Conservation (phyloP, 2,113 vertebrate genomes). For the Pogonocichla stellata region DNA sequence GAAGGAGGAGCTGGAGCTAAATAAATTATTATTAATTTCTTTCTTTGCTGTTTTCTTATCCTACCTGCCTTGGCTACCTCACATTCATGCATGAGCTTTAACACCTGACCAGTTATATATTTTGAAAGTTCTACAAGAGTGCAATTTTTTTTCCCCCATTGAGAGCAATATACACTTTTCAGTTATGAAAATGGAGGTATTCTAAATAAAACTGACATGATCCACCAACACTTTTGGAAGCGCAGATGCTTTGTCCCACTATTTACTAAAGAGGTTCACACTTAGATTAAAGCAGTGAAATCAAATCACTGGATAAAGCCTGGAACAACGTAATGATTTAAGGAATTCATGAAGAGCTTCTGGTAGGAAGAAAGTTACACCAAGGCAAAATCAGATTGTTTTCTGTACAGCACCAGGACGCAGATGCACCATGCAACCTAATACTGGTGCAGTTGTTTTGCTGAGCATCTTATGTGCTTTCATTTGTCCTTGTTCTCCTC, state of each 20-base stretch:
- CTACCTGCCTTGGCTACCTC: neutral
- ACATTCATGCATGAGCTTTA: neutral
- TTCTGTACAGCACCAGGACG: neutral
- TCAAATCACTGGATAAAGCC: slow-evolving; percentile 60
- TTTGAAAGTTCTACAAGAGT: neutral
- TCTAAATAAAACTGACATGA: slow-evolving; percentile 63
- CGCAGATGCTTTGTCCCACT: slow-evolving; percentile 70
- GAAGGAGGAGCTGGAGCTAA: neutral
- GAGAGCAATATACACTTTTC: slow-evolving; percentile 9
- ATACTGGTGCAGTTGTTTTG: neutral
- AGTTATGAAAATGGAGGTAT: slow-evolving; percentile 46
- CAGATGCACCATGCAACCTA: neutral
- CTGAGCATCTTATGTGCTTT: neutral
- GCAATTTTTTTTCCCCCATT: neutral
- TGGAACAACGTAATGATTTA: slow-evolving; percentile 50
- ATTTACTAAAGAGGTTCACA: slow-evolving; percentile 69
- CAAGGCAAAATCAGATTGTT: slow-evolving; percentile 14
- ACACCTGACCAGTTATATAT: neutral
- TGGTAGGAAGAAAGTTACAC: slow-evolving; percentile 12
- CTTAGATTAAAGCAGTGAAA: slow-evolving; percentile 67
- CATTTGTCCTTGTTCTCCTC: neutral
- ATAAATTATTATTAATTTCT: neutral
- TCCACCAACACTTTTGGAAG: slow-evolving; percentile 66
- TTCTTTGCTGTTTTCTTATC: neutral
- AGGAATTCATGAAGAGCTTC: slow-evolving; percentile 13